Evolutionary conservation across 1,140 invertebrate genomes (phyloP).

Genomic region (Diprion similis): DNA sequence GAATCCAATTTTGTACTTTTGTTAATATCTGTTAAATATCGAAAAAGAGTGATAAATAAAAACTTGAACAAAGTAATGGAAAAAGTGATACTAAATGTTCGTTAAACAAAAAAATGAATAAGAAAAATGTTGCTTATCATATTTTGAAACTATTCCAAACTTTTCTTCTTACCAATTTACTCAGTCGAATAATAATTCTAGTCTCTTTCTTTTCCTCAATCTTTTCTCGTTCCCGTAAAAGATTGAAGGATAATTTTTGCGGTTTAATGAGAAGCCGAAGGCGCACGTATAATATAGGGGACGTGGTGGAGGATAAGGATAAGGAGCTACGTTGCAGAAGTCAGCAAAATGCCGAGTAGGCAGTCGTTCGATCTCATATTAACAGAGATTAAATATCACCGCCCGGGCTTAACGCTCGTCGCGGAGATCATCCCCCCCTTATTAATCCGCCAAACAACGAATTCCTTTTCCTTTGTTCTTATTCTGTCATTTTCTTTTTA

Average conservation of each 20-base stretch:
- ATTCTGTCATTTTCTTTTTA: too few relatives aligned
- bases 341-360: conserved; percentile 19
- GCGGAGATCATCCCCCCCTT: conserved; percentile 57
- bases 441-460: conserved; percentile 53
- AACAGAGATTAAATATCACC: not conserved
- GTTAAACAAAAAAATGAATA: conserved; percentile 10
- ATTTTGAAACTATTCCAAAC: too few relatives aligned
- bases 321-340: conserved; percentile 14
- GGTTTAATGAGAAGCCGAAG: too few relatives aligned
- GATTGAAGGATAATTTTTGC: too few relatives aligned
- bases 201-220: too few relatives aligned
- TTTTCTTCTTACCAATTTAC: too few relatives aligned
- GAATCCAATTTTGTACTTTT: too few relatives aligned
- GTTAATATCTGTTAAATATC: too few relatives aligned
- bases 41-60: too few relatives aligned
- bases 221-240: too few relatives aligned
- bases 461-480: too few relatives aligned
- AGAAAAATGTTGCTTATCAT: not conserved
- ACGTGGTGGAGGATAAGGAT: not conserved
- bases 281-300: not conserved
- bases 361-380: conserved; percentile 46
- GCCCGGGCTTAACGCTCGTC: not conserved
- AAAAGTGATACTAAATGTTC: not conserved
- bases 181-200: too few relatives aligned
- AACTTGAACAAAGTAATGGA: not conserved